Percentiles rank a stretch among this genome's conserved stretches.
These are phyloP conservation scores for Apeltes quadracus DNA, from an alignment of 2,113 vertebrate genomes.

Conservation along the genomic window DNA sequence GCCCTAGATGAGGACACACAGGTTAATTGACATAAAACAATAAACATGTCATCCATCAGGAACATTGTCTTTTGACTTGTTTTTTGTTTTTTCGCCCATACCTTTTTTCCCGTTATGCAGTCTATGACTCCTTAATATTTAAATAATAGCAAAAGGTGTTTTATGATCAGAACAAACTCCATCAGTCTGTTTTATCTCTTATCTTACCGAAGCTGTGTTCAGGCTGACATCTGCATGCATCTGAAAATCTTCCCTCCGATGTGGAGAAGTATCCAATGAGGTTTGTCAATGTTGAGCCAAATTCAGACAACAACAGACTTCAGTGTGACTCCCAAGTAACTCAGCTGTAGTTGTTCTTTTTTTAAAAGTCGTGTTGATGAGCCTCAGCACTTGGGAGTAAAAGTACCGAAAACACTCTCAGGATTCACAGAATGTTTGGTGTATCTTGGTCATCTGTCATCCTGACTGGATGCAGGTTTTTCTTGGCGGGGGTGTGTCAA, in stretches of 20 bases:
- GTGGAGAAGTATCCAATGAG: background rate
- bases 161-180: background rate
- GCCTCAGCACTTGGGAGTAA: background rate
- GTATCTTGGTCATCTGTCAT: constrained; percentile 29
- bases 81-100: no score
- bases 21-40: background rate
- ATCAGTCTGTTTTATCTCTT: background rate
- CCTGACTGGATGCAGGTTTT: constrained; percentile 15
- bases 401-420: background rate
- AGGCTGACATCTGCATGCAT: background rate
- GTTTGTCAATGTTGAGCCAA: background rate
- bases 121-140: background rate
- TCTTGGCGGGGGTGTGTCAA: constrained; percentile 40
- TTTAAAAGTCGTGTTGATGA: background rate
- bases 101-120: no score
- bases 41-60: background rate
- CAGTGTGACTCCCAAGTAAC: background rate
- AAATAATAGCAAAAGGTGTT: background rate
- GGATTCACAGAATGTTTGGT: background rate
- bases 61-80: background rate
- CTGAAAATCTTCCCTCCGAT: background rate
- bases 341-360: background rate
- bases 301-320: no score
- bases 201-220: background rate
- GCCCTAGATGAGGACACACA: background rate